phyloP scores from a whole-genome alignment of 2,888 invertebrate species.

The Drosophila limbata region DNA sequence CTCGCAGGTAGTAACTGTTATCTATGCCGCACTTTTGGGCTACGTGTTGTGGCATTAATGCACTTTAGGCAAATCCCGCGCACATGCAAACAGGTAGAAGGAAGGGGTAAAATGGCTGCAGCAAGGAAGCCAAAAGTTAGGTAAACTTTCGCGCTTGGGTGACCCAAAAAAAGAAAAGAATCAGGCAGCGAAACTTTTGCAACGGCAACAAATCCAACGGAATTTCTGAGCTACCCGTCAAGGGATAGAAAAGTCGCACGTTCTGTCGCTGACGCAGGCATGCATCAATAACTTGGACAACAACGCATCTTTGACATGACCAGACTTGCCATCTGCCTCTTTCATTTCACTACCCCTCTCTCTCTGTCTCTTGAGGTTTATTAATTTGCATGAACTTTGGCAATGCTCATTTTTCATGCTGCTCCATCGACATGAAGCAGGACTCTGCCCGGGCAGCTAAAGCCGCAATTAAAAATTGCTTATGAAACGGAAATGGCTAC shows the following conservation, averaged over 20 bases:
- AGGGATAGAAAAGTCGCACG: slow-evolving; percentile 32
- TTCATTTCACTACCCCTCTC: not conserved
- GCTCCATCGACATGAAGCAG: slow-evolving; percentile 19
- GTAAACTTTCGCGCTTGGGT: slow-evolving; percentile 56
- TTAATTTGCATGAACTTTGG: slow-evolving; percentile 75
- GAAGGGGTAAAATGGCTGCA: not conserved
- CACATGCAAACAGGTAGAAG: slow-evolving; percentile 35
- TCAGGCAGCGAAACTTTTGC: slow-evolving; percentile 14
- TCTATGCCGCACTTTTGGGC: slow-evolving; percentile 35
- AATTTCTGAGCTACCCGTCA: not conserved
- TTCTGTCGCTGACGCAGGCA: slow-evolving; percentile 29
- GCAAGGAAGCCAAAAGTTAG: slow-evolving; percentile 51
- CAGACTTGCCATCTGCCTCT: slow-evolving; percentile 7
- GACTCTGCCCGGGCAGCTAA: slow-evolving; percentile 49
- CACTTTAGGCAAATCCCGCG: slow-evolving; percentile 57
- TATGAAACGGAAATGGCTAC: slow-evolving; percentile 68
- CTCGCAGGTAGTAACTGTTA: slow-evolving; percentile 53
- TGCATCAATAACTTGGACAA: slow-evolving; percentile 71
- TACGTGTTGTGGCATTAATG: slow-evolving; percentile 48
- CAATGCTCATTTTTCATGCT: slow-evolving; percentile 74
- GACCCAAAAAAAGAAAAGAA: slow-evolving; percentile 29
- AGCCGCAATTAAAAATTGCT: slow-evolving; percentile 78
- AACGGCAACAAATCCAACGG: slow-evolving; percentile 27
- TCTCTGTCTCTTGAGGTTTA: slow-evolving; percentile 56
- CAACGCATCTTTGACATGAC: slow-evolving; percentile 40